phyloP scores from a whole-genome alignment of 2,113 vertebrate genomes.

The Pedetes capensis region DNA sequence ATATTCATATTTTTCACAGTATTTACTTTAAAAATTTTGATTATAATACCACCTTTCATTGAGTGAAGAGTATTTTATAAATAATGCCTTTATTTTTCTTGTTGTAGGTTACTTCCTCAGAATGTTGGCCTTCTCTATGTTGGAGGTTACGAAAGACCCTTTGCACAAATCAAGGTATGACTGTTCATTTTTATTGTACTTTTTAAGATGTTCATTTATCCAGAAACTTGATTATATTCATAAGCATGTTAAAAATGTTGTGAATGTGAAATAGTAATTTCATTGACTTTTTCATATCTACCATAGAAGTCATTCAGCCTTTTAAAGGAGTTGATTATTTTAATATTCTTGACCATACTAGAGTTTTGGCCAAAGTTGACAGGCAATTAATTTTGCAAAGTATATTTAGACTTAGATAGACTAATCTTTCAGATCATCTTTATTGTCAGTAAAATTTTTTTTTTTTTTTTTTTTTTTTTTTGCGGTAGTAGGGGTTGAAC shows the following conservation, averaged over 20 bases:
- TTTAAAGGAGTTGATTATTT: slow-evolving; percentile 5
- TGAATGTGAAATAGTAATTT: slow-evolving; percentile 34
- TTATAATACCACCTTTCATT: not conserved
- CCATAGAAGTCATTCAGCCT: not conserved
- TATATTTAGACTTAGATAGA: not conserved
- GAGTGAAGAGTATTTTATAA: slow-evolving; percentile 70
- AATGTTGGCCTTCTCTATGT: slow-evolving; percentile 96
- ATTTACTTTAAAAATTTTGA: not conserved
- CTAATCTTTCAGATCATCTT: not conserved
- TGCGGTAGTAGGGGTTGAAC: no score
- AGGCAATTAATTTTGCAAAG: slow-evolving; percentile 15
- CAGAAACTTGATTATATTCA: not conserved
- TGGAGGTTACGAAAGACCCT: slow-evolving; percentile 95
- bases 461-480: no score
- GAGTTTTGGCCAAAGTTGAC: slow-evolving; percentile 11
- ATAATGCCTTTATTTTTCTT: slow-evolving; percentile 68
- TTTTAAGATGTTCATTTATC: slow-evolving; percentile 28
- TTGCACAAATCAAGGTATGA: slow-evolving; percentile 98
- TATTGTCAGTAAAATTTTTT: not conserved
- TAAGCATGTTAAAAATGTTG: not conserved
- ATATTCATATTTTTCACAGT: slow-evolving; percentile 4
- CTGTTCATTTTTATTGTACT: slow-evolving; percentile 42
- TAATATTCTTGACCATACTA: slow-evolving; percentile 19
- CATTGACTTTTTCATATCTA: slow-evolving; percentile 13
- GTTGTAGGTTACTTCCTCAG: slow-evolving; percentile 92